Evolutionary conservation across 2,797 vertebrate genomes (phyloP), one percentile per base, ranked within the genome.

Genomic region (Capromys pilorides): DNA sequence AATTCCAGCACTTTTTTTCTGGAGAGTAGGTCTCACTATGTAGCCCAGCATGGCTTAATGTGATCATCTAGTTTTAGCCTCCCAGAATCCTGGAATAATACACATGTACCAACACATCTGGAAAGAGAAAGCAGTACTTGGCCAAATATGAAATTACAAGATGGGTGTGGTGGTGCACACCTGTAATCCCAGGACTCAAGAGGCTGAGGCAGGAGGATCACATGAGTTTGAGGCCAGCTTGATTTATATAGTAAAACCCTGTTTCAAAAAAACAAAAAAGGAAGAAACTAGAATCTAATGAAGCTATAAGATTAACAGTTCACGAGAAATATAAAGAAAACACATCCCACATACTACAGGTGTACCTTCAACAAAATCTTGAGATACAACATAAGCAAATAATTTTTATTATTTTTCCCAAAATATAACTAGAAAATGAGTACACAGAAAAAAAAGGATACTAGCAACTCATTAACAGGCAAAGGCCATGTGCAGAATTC

Each of bases 291-390:
- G 19, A 93, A 86, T 95, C 75, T 75, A 33, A 90, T 62, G 26
- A 36, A 88, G 22, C 75, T 79, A 75, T 90, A 33, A 94, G 57
- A 90, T 31, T n/a, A 85, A 14, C 16, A 86, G 33, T 66, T 91
- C 41, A 91, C 22, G 91, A 11, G 57, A 95, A 95, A 97, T 31
- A 62, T 39, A 75, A 90, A 84, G 87, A n/a, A 69, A 88, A 89
- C 24, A 75, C 33, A 75, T 59, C 89, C 86, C 33, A 84, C 14
- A 86, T 2, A 31, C n/a, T 73, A 73, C 2, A 90, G 4, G 1
- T 16, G 89, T 39, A 1, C 8, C 90, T 51, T 84, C 67, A 78
- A 90, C 51, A 93, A 93, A 92, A 83, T 75, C 21, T 39, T 75
- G 33, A 24, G 51, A 92, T 88, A 87, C 83, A 86, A 77, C 86